phyloP scores from a whole-genome alignment of 2,797 vertebrate genomes.

The Corythornis leucogaster region DNA sequence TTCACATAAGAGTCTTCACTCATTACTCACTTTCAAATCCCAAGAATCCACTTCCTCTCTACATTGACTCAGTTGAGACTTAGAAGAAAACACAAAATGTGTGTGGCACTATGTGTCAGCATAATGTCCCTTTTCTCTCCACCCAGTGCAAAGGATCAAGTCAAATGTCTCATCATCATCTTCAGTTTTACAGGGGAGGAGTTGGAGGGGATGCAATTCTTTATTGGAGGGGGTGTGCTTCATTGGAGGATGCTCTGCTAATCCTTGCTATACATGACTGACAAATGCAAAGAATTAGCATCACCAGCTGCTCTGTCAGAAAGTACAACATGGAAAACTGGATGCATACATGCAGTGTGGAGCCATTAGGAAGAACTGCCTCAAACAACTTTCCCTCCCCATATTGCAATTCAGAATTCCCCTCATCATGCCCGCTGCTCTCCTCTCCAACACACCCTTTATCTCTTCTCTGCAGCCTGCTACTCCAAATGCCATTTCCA shows the following conservation, averaged over 20 bases:
- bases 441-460: not conserved
- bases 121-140: not conserved
- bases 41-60: not conserved
- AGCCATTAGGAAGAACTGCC: slow-evolving; percentile 16
- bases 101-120: not conserved
- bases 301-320: slow-evolving; percentile 27
- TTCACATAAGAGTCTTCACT: not conserved
- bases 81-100: not conserved
- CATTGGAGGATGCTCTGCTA: slow-evolving; percentile 6
- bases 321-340: slow-evolving; percentile 24
- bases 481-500: not conserved
- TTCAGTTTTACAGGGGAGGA: not conserved
- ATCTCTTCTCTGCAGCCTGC: not conserved
- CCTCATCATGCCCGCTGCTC: not conserved
- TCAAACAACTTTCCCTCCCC: not conserved
- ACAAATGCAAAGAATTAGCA: slow-evolving; percentile 32
- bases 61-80: not conserved
- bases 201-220: not conserved
- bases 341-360: slow-evolving; percentile 51
- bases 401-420: not conserved
- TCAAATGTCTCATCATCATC: not conserved
- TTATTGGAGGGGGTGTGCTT: not conserved
- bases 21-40: not conserved
- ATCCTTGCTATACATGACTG: not conserved
- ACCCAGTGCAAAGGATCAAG: not conserved